These are phyloP conservation scores for Sinodicranocentrus sp. DNA, from an alignment of 2,888 invertebrate genomes.

Conservation along the genomic window DNA sequence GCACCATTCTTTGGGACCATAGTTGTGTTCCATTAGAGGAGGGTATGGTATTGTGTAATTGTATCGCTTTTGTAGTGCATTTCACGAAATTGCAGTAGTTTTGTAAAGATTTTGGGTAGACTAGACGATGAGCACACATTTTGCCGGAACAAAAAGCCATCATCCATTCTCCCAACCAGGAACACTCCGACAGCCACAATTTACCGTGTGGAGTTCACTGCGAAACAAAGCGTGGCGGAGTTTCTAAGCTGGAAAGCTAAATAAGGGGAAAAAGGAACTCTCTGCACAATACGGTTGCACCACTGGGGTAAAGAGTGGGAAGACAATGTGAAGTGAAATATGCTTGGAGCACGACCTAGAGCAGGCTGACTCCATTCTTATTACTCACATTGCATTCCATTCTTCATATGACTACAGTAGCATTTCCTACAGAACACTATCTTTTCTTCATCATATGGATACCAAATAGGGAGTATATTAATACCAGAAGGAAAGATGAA, in stretches of 20 bases:
- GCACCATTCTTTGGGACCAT: neutral
- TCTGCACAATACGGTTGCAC: too few relatives aligned
- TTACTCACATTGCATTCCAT: slow-evolving; percentile 58
- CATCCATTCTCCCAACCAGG: neutral
- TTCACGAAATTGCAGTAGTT: too few relatives aligned
- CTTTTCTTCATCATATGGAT: neutral
- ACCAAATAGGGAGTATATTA: neutral
- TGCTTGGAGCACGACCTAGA: slow-evolving; percentile 49
- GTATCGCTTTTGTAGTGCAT: too few relatives aligned
- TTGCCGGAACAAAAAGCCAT: too few relatives aligned
- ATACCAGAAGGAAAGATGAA: neutral
- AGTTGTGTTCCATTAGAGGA: neutral
- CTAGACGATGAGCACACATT: too few relatives aligned
- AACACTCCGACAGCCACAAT: slow-evolving; percentile 40
- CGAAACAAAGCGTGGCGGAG: slow-evolving; percentile 27
- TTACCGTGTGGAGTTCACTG: slow-evolving; percentile 16
- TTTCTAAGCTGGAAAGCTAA: slow-evolving; percentile 4
- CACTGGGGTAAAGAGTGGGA: neutral
- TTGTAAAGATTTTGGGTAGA: too few relatives aligned
- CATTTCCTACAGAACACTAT: neutral
- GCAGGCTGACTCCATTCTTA: slow-evolving; percentile 59
- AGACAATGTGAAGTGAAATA: slow-evolving; percentile 61
- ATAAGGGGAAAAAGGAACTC: neutral
- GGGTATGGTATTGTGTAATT: too few relatives aligned
- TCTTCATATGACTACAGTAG: neutral